Base-by-base conservation (phyloP, 2,113 vertebrate genomes). In the Formicarius rufipectus region DNA sequence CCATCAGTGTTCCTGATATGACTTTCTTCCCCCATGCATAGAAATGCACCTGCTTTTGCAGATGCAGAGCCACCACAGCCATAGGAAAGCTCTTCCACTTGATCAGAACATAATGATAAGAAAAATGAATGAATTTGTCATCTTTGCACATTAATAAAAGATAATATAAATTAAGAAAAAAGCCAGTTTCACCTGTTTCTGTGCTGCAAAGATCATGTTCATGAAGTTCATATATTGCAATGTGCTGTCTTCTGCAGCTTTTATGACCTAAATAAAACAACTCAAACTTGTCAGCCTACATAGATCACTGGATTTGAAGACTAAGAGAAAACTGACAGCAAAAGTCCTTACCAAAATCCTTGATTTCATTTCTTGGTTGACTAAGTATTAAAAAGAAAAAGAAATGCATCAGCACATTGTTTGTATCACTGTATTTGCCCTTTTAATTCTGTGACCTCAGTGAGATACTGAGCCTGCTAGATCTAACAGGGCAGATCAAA, bases 191-290 rank as follows among this genome's bases (percentile, higher is more conserved):
- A 99, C 99, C 98, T 99, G 99, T 53, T 99, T 99, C 94, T 99
- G 99, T 30, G 99, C 99, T 5, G 99, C 99, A 12, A 99, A 99
- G 97, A 99, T 99, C 71, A 99, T 99, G 14, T 99, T 99, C 99
- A 99, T 99, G 96, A 99, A 99, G 97, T 99, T 99, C 99, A 99
- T 99, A 71, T 99, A 99, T 81, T 99, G 99, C 45, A 98, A 72
- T 1, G 99, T 98, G 3, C 99, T 99, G 97, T 99, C 99, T 75
- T 99, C 99, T 5, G 99, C 99, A 12, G 99, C 99, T 98, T 99
- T 99, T 53, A 99, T 98, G 77, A 99, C 99, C 99, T 99, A 73
- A 49, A 74, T 35, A 91, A 87, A 93, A 25, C 42, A 91, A 94
- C 20, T 10, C 31, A 84, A 2, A 76, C 8, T 24, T 25, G 3